phyloP scores from a whole-genome alignment of 1,140 invertebrate species.

The Papilio helenus region DNA sequence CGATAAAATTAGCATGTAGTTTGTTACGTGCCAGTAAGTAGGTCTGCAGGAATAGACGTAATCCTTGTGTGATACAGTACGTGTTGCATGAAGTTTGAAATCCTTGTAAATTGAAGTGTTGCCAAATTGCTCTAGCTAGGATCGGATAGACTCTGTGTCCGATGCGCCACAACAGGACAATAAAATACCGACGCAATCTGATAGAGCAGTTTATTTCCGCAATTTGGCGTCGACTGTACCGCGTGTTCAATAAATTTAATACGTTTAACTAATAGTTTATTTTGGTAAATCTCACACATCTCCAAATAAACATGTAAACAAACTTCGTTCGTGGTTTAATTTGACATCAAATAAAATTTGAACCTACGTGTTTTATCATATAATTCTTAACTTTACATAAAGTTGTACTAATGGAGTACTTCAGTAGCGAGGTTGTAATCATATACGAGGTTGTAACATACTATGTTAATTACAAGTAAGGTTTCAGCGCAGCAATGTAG shows the following conservation, averaged over 20 bases:
- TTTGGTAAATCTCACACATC: background rate
- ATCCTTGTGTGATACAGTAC: background rate
- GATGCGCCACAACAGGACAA: background rate
- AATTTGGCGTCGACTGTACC: background rate
- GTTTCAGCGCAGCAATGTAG: background rate
- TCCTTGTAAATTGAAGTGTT: conserved; percentile 3
- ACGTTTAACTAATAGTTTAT: background rate
- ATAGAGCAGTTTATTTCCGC: conserved; percentile 12
- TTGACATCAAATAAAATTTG: background rate
- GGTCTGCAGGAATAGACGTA: background rate
- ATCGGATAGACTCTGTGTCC: background rate
- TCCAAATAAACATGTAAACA: background rate
- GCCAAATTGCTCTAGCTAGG: background rate
- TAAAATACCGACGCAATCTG: conserved; percentile 2
- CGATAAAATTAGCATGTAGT: background rate
- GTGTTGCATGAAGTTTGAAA: background rate
- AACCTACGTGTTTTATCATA: background rate
- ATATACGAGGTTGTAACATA: background rate
- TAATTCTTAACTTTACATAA: background rate
- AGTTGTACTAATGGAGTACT: background rate
- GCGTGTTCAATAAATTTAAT: background rate
- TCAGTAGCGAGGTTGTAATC: background rate
- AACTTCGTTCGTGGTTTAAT: background rate
- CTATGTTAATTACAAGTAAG: background rate
- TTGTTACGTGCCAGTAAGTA: background rate